These are phyloP conservation scores for Myotis planiceps DNA, from an alignment of 2,797 vertebrate genomes.

Conservation along the genomic window DNA sequence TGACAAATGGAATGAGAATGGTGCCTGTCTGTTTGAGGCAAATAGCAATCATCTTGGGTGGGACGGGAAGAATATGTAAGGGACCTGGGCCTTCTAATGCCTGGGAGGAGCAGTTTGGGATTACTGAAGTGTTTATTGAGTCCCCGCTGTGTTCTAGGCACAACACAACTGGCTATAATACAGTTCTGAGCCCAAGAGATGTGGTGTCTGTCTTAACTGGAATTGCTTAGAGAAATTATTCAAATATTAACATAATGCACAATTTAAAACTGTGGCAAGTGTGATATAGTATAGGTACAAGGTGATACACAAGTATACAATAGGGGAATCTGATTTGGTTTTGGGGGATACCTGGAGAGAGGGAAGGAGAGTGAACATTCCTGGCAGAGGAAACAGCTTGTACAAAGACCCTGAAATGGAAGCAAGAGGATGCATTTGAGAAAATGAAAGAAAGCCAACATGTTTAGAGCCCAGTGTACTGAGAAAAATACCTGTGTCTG, in stretches of 20 bases:
- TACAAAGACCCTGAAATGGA: background rate
- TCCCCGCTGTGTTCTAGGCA: background rate
- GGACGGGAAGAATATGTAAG: background rate
- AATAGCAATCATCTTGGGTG: background rate
- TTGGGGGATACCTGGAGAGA: background rate
- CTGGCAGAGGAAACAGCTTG: background rate
- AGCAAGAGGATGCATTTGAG: background rate
- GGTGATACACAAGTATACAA: background rate
- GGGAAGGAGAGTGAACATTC: background rate
- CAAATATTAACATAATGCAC: background rate
- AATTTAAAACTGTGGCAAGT: background rate
- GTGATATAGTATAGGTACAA: background rate
- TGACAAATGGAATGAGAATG: background rate
- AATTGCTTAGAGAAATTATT: background rate
- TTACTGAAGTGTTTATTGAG: background rate
- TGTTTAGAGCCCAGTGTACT: background rate
- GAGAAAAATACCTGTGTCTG: background rate
- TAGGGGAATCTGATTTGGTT: background rate
- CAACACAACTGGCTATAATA: background rate
- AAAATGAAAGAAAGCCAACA: constrained; percentile 22
- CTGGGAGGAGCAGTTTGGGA: background rate
- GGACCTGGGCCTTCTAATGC: background rate
- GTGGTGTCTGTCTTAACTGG: background rate
- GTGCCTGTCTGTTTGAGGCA: background rate
- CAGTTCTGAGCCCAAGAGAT: background rate